Evolutionary conservation across 1,140 invertebrate genomes (phyloP).

Genomic region (Augochlora pura): DNA sequence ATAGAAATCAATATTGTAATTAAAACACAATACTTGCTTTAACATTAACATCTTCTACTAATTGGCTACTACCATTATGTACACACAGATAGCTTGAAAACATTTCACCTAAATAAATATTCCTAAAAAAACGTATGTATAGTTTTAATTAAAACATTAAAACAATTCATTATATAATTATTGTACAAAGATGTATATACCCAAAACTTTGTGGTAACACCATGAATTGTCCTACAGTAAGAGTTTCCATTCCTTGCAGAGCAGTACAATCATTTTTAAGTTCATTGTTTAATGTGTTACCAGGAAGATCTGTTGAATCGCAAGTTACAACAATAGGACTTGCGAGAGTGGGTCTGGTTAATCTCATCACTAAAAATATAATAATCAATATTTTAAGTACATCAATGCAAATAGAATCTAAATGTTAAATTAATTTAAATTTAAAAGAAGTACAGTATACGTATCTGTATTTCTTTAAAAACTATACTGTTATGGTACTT

Average conservation of each 20-base stretch:
- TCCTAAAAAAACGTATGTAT: constrained; percentile 80
- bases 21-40: constrained; percentile 82
- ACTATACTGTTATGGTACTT: background rate
- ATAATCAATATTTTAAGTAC: background rate
- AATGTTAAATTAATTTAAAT: background rate
- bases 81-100: constrained; percentile 99
- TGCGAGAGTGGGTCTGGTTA: constrained; percentile 92
- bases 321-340: constrained; percentile 89
- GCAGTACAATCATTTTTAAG: constrained; percentile 89
- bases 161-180: background rate
- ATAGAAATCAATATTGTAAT: constrained; percentile 22
- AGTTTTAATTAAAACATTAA: constrained; percentile 5
- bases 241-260: constrained; percentile 89
- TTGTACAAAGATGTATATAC: constrained; percentile 78
- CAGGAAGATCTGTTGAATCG: constrained; percentile 91
- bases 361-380: constrained; percentile 91
- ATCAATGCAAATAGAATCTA: constrained; percentile 1
- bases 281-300: constrained; percentile 88
- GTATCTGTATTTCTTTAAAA: background rate
- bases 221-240: constrained; percentile 93
- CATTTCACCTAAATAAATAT: constrained; percentile 95
- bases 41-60: constrained; percentile 90
- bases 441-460: background rate
- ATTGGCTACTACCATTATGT: constrained; percentile 94
- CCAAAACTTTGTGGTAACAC: constrained; percentile 97